Conservation (phyloP, 2,888 invertebrate genomes). For the Helobdella robusta region DNA sequence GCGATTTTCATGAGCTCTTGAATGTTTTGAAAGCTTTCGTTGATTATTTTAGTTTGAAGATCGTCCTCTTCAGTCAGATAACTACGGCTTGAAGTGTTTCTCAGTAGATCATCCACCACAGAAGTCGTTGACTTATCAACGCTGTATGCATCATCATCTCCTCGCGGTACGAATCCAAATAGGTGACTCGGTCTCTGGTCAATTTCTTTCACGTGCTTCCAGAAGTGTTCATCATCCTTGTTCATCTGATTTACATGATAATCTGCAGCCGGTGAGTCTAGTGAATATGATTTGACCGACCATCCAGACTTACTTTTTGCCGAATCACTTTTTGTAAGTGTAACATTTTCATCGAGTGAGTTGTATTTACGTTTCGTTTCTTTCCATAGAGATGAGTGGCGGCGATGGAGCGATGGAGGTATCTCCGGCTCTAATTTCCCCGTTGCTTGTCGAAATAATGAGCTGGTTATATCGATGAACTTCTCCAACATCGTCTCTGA, state of each 20-base stretch:
- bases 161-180: conserved; percentile 20
- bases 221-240: conserved; percentile 10
- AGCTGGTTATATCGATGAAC: conserved; percentile 20
- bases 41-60: not conserved
- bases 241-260: not conserved
- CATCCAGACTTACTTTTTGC: conserved; percentile 11
- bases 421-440: not conserved
- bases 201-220: conserved; percentile 9
- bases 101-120: not conserved
- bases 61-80: too few species aligned
- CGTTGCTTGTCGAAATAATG: conserved; percentile 3
- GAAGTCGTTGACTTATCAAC: not conserved
- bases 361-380: conserved; percentile 24
- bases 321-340: not conserved
- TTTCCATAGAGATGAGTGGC: conserved; percentile 17
- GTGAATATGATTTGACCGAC: conserved; percentile 11
- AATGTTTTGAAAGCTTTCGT: conserved; percentile 15
- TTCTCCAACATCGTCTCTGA: conserved; percentile 20
- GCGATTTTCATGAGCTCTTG: conserved; percentile 17
- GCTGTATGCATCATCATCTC: conserved; percentile 7
- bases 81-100: not conserved
- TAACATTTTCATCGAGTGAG: conserved; percentile 19
- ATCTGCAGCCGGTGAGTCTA: conserved; percentile 15
- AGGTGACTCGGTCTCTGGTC: conserved; percentile 23
- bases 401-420: conserved; percentile 3